Evolutionary conservation across 2,113 vertebrate species (phyloP).

Genomic region (Oncorhynchus keta): DNA sequence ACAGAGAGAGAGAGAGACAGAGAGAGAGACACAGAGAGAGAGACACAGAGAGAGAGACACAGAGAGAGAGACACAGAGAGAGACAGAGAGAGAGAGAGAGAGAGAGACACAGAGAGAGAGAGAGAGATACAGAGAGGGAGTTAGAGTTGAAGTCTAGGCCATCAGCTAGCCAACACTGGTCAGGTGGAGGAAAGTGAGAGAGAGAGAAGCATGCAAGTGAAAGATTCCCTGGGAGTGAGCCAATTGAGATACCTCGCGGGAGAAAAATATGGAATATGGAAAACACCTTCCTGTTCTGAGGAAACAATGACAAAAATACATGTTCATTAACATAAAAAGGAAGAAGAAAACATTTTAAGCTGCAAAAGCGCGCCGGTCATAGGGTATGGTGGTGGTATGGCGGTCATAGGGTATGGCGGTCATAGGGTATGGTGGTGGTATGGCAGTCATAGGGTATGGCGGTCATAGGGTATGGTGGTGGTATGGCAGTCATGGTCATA

Average conservation of each 20-base stretch:
- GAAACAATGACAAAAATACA: background rate
- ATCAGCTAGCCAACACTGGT: too few species aligned
- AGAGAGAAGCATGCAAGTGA: background rate
- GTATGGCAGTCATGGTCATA: too few species aligned
- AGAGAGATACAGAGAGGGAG: background rate
- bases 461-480: too few species aligned
- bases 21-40: background rate
- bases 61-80: background rate
- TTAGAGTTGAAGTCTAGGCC: background rate
- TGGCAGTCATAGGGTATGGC: rapidly evolving
- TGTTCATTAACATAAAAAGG: background rate
- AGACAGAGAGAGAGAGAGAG: background rate
- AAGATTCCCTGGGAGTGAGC: background rate
- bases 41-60: background rate
- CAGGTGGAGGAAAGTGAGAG: background rate
- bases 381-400: too few species aligned
- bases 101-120: background rate
- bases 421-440: too few species aligned
- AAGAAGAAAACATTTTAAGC: background rate
- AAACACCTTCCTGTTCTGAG: background rate
- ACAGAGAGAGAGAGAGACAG: background rate
- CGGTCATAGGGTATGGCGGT: too few species aligned
- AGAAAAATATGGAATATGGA: background rate
- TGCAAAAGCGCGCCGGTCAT: too few species aligned
- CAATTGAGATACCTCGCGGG: background rate